These are phyloP conservation scores for Antedon mediterranea DNA, from an alignment of 53 echinoderm and acorn worm genomes.

Conservation along the genomic window DNA sequence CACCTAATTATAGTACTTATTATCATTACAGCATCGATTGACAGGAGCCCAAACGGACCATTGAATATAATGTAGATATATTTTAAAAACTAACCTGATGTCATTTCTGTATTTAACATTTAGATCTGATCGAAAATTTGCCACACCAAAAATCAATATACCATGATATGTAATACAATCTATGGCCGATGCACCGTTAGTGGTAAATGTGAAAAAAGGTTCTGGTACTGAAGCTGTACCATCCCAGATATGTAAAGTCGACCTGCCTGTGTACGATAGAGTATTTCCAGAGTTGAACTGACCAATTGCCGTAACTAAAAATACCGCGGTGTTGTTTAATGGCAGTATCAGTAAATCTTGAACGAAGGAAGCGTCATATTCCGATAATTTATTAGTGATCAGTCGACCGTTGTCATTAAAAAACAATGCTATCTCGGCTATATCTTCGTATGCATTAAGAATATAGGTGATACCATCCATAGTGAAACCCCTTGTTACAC, in stretches of 20 bases:
- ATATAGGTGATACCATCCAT: no score
- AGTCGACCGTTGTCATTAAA: neutral
- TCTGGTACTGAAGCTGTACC: neutral
- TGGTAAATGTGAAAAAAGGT: neutral
- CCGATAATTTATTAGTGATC: neutral
- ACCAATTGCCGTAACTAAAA: neutral
- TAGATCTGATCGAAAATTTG: neutral
- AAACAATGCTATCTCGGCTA: neutral
- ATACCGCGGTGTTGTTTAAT: neutral
- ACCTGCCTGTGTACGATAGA: neutral
- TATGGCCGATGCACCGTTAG: neutral
- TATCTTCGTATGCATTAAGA: no score
- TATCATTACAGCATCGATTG: no score
- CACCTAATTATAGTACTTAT: no score
- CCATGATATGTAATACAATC: neutral
- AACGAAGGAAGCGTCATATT: neutral
- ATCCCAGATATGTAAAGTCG: neutral
- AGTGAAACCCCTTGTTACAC: no score
- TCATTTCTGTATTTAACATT: neutral
- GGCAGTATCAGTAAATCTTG: neutral
- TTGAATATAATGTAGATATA: no score
- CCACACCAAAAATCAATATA: neutral
- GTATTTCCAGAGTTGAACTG: neutral
- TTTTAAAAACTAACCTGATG: no score
- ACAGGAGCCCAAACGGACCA: no score